Conservation (phyloP, 2,888 invertebrate genomes). For the Chouioia cunea region DNA sequence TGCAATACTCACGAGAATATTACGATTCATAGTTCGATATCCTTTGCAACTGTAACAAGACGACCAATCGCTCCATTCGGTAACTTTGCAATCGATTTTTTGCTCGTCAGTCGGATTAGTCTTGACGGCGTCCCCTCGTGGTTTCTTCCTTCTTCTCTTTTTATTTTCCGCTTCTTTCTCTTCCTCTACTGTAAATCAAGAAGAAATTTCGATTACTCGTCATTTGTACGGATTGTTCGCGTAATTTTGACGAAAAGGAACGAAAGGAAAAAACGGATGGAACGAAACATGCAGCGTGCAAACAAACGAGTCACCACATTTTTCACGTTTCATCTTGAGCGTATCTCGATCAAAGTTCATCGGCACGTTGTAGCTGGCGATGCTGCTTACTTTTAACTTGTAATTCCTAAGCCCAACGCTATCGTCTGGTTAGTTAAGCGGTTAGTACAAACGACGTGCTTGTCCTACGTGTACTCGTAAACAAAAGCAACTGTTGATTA, state of each 20-base stretch:
- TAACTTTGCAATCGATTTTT: slow-evolving; percentile 77
- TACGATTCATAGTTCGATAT: slow-evolving; percentile 68
- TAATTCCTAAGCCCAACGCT: slow-evolving; percentile 27
- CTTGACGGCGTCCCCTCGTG: slow-evolving; percentile 21
- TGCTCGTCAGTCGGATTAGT: slow-evolving; percentile 41
- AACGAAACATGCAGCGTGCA: no score
- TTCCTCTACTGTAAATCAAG: slow-evolving; percentile 3
- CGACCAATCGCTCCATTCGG: slow-evolving; percentile 88
- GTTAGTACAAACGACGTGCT: slow-evolving; percentile 27
- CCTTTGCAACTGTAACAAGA: slow-evolving; percentile 82
- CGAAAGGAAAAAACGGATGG: no score
- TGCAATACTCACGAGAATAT: slow-evolving; percentile 56
- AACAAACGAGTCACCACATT: slow-evolving; percentile 61
- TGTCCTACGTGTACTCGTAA: slow-evolving; percentile 1
- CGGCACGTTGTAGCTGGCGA: slow-evolving; percentile 65
- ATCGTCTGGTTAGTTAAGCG: background rate
- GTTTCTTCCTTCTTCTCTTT: slow-evolving; percentile 34
- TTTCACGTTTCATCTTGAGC: slow-evolving; percentile 61
- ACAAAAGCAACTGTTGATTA: background rate
- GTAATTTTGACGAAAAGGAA: no score
- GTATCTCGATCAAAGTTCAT: slow-evolving; percentile 58
- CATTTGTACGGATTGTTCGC: no score
- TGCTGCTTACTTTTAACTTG: slow-evolving; percentile 63
- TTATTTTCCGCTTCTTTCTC: slow-evolving; percentile 14
- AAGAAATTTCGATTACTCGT: no score